Conservation (phyloP, 2,113 vertebrate species). For the Scomber japonicus region DNA sequence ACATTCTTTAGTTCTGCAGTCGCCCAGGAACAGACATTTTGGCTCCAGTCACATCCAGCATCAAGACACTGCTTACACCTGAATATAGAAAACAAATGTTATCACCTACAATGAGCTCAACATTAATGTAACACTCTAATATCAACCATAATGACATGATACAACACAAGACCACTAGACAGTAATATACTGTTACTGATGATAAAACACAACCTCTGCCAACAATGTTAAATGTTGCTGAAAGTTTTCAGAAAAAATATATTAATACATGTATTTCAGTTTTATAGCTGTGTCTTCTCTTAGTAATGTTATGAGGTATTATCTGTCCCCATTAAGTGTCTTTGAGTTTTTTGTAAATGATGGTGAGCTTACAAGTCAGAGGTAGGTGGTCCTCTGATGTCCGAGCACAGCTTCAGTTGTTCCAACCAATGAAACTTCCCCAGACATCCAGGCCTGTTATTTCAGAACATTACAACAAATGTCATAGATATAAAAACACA, state of each 20-base stretch:
- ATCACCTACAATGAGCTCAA: neutral
- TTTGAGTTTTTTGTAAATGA: neutral
- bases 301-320: too few species aligned
- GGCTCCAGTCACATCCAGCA: slow-evolving; percentile 68
- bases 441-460: slow-evolving; percentile 44
- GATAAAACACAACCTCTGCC: too few species aligned
- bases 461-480: neutral
- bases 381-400: slow-evolving; percentile 39
- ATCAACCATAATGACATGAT: neutral
- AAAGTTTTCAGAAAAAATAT: too few species aligned
- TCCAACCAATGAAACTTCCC: neutral
- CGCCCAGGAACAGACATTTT: slow-evolving; percentile 52
- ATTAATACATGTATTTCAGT: too few species aligned
- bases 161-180: neutral
- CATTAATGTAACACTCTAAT: neutral
- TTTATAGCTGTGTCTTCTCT: too few species aligned
- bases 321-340: neutral
- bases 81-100: slow-evolving; percentile 15
- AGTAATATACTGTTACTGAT: too few species aligned
- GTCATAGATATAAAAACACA: neutral
- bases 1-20: neutral
- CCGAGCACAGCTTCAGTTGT: slow-evolving; percentile 62
- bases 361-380: slow-evolving; percentile 51
- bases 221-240: too few species aligned
- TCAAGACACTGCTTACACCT: slow-evolving; percentile 64